A percentile compares a stretch with the other conserved stretches of the same genome.
Conservation (phyloP, 2,888 invertebrate species). For the Seira sanloemensis region DNA sequence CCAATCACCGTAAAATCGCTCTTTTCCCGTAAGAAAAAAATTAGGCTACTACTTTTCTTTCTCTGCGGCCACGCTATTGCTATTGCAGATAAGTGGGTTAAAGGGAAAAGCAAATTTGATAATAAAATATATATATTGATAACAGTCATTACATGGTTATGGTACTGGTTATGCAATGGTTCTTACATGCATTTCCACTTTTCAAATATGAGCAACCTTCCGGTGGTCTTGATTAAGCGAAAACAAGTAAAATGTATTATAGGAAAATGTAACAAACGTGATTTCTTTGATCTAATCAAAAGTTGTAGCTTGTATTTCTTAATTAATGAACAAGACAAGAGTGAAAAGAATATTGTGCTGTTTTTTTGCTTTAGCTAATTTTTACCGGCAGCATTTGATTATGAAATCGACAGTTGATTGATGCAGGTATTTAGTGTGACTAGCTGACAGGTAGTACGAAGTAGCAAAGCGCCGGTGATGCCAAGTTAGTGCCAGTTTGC, state of each 20-base stretch:
- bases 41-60: constrained; percentile 38
- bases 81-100: background rate
- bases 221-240: no score
- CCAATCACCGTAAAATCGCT: constrained; percentile 62
- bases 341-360: no score
- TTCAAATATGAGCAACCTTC: background rate
- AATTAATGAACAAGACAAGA: no score
- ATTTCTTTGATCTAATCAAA: no score
- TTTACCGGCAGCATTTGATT: no score
- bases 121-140: background rate
- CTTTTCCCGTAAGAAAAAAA: constrained; percentile 45
- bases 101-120: background rate
- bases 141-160: background rate
- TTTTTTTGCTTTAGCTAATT: no score
- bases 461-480: no score
- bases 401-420: no score
- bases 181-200: background rate
- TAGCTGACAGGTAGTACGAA: no score
- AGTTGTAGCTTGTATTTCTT: no score
- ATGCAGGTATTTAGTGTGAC: no score
- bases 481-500: no score
- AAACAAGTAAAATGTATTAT: background rate
- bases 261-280: background rate
- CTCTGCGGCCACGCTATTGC: background rate
- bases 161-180: background rate